Percentiles rank a stretch among this genome's conserved stretches.
phyloP scores from a whole-genome alignment of 2,113 vertebrate genomes.

The Otus sunia region DNA sequence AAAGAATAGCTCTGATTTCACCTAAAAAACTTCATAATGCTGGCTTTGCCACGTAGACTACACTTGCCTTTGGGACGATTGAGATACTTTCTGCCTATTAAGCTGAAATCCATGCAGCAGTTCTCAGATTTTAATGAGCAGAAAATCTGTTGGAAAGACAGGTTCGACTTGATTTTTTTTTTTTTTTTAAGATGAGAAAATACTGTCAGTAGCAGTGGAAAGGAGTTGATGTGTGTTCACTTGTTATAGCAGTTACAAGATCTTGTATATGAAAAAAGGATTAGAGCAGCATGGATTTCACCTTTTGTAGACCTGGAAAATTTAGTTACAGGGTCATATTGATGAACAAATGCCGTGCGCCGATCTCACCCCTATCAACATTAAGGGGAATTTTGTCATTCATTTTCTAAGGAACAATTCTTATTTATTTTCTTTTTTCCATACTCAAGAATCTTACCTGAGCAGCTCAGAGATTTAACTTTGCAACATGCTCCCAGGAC shows the following conservation, averaged over 20 bases:
- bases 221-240: neutral
- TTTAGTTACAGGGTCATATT: neutral
- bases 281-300: neutral
- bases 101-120: conserved; percentile 9
- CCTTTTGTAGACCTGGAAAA: neutral
- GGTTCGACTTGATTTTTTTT: conserved; percentile 50
- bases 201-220: conserved; percentile 21
- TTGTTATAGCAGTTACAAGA: neutral
- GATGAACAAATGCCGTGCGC: neutral
- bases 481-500: rapidly evolving
- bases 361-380: neutral
- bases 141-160: conserved; percentile 53
- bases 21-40: neutral
- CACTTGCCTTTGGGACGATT: conserved; percentile 13
- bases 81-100: neutral
- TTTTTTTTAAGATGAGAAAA: conserved; percentile 20
- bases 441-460: neutral
- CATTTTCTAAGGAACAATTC: neutral
- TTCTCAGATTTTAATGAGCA: conserved; percentile 49
- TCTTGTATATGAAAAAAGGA: neutral
- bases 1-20: conserved; percentile 45
- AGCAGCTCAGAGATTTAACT: neutral
- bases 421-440: neutral
- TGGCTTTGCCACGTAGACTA: neutral
- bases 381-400: neutral